A percentile compares a stretch with the other conserved stretches of the same genome.
Conservation (phyloP, 2,797 vertebrate genomes). For the Dendrocincla fuliginosa region DNA sequence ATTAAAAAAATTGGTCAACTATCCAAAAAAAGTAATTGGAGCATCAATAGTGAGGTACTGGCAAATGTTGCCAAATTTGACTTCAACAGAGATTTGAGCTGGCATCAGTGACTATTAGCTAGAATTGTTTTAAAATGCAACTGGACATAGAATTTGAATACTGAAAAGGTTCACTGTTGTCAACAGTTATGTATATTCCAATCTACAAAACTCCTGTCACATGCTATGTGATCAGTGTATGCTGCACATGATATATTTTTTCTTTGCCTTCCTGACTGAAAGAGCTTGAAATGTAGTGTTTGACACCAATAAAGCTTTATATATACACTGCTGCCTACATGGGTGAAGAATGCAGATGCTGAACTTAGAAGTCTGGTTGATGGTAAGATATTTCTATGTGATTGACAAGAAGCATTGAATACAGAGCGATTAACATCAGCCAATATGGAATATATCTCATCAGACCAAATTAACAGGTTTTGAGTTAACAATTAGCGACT, state of each 20-base stretch:
- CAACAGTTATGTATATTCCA: neutral
- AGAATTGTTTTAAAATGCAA: neutral
- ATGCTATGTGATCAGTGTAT: neutral
- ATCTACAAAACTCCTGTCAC: neutral
- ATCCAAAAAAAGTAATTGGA: slow-evolving; percentile 59
- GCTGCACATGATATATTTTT: neutral
- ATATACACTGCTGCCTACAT: neutral
- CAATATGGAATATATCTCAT: neutral
- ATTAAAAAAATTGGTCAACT: slow-evolving; percentile 61
- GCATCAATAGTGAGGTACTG: neutral
- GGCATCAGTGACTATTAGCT: neutral
- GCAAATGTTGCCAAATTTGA: neutral
- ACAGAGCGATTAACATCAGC: neutral
- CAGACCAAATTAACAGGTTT: neutral
- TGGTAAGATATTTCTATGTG: neutral
- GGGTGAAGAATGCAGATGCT: neutral
- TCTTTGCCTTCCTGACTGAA: neutral
- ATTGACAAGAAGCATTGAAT: neutral
- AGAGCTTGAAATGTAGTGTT: neutral
- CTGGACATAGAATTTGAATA: neutral
- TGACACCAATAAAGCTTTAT: neutral
- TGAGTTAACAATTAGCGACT: neutral
- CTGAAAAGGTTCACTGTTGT: neutral
- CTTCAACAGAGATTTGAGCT: neutral
- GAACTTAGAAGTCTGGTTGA: neutral